Evolutionary conservation across 2,888 invertebrate genomes (phyloP).

Genomic region (Heterodera filipjevi): DNA sequence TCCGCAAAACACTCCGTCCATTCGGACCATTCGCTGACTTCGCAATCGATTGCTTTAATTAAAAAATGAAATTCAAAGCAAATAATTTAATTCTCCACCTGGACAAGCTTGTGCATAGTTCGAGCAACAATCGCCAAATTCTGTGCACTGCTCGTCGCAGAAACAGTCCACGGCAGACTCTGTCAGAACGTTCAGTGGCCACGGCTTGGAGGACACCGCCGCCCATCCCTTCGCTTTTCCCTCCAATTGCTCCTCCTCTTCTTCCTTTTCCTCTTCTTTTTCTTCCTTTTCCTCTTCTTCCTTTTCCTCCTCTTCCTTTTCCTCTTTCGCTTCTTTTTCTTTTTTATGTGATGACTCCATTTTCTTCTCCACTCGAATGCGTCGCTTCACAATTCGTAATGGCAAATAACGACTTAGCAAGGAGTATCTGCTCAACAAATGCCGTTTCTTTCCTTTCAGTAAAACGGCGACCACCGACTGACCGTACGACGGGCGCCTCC

Average conservation of each 20-base stretch:
- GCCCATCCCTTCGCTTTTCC: not conserved
- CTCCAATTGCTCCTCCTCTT: no score
- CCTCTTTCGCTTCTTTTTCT: no score
- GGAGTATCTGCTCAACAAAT: constrained; percentile 49
- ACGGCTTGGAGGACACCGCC: constrained; percentile 11
- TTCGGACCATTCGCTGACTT: constrained; percentile 48
- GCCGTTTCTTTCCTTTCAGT: not conserved
- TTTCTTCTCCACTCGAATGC: not conserved
- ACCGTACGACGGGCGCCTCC: constrained; percentile 13
- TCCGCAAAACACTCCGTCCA: constrained; percentile 48
- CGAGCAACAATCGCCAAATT: constrained; percentile 58
- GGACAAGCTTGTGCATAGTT: constrained; percentile 60
- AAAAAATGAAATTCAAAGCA: not conserved
- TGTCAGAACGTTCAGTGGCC: constrained; percentile 30
- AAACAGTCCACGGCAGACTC: constrained; percentile 49
- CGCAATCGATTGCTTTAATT: constrained; percentile 51
- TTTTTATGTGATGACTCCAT: no score
- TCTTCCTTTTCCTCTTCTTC: no score
- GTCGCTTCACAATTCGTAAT: constrained; percentile 46
- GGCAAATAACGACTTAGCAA: constrained; percentile 54
- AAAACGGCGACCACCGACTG: not conserved
- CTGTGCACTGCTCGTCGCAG: constrained; percentile 57
- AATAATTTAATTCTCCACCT: constrained; percentile 44
- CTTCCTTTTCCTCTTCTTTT: no score
- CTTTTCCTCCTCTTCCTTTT: not conserved